Conservation (phyloP, 64 coral and sea anemone genomes). For the Anthopleura sola region DNA sequence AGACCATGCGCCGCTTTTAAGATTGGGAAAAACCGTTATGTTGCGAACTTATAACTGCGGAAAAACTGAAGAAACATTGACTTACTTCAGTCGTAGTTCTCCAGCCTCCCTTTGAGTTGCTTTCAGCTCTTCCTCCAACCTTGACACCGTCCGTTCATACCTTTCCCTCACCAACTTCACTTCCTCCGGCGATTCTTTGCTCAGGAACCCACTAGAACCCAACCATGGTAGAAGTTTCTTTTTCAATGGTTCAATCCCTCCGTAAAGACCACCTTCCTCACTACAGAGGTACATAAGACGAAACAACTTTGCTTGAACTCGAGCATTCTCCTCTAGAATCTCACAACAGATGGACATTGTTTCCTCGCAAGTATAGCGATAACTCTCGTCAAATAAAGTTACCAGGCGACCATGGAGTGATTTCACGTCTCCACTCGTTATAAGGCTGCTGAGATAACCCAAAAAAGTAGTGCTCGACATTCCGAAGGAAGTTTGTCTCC, state of each 20-base stretch:
- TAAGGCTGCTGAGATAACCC: constrained; percentile 51
- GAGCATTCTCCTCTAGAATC: constrained; percentile 60
- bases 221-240: constrained; percentile 68
- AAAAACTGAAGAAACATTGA: background rate
- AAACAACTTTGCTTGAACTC: constrained; percentile 68
- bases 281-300: constrained; percentile 70
- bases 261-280: constrained; percentile 63
- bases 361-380: constrained; percentile 79
- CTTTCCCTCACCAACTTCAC: constrained; percentile 31
- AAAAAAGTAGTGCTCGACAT: constrained; percentile 45
- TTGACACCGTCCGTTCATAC: constrained; percentile 43
- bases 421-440: constrained; percentile 54
- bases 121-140: constrained; percentile 65
- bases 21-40: background rate
- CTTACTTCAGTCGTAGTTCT: constrained; percentile 71
- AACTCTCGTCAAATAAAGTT: constrained; percentile 70
- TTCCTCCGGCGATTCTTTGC: constrained; percentile 27
- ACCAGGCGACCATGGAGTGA: constrained; percentile 52
- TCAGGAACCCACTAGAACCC: constrained; percentile 1
- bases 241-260: constrained; percentile 62
- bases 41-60: background rate
- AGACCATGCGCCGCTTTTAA: too few relatives aligned
- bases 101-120: constrained; percentile 49
- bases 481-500: background rate
- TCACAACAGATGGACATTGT: constrained; percentile 70